Evolutionary conservation across 1,140 invertebrate species (phyloP).

Genomic region (Zaprionus ornatus): DNA sequence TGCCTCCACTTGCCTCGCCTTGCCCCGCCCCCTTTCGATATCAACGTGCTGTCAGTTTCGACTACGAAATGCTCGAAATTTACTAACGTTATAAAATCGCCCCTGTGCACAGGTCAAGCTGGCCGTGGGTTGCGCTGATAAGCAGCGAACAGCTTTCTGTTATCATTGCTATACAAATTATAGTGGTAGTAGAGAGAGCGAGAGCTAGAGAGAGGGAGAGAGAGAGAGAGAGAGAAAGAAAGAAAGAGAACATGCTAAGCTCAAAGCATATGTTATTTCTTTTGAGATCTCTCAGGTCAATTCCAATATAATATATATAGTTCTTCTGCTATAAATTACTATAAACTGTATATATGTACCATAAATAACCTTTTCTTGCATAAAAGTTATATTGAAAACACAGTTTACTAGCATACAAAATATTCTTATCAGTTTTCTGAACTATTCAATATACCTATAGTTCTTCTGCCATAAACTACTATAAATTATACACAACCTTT

Average conservation of each 20-base stretch:
- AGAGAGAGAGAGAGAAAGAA: too few relatives aligned
- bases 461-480: too few relatives aligned
- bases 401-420: too few relatives aligned
- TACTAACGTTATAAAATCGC: slow-evolving; percentile 23
- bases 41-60: slow-evolving; percentile 27
- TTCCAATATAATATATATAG: background rate
- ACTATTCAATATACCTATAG: too few relatives aligned
- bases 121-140: slow-evolving; percentile 34
- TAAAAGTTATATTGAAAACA: too few relatives aligned
- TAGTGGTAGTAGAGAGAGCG: background rate
- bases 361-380: too few relatives aligned
- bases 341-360: background rate
- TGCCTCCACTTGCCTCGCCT: background rate
- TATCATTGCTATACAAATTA: slow-evolving; percentile 22
- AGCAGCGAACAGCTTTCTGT: background rate
- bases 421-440: too few relatives aligned
- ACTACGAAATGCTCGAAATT: slow-evolving; percentile 23
- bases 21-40: slow-evolving; percentile 4
- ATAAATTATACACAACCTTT: too few relatives aligned
- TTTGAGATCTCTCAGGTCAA: background rate
- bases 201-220: background rate
- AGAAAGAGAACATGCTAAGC: background rate
- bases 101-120: slow-evolving; percentile 30
- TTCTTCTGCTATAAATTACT: background rate
- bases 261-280: background rate